Evolutionary conservation across 1,140 invertebrate genomes (phyloP).

Genomic region (Oncopeltus fasciatus): DNA sequence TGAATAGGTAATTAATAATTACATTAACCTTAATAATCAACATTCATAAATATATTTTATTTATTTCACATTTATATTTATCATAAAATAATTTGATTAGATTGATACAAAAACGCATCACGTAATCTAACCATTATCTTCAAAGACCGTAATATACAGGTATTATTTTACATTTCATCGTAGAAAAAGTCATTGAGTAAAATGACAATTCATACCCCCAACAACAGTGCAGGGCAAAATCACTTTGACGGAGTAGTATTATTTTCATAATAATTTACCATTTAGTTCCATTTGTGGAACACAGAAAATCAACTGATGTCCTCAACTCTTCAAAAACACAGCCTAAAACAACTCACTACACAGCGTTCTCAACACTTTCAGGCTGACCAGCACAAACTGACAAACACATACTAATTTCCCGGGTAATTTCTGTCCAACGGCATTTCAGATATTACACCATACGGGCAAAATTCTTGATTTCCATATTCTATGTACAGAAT

Average conservation of each 20-base stretch:
- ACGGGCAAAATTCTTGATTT: not conserved
- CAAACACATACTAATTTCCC: not conserved
- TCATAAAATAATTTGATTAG: not conserved
- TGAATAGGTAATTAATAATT: not conserved
- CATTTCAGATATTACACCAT: not conserved
- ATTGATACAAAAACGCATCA: not conserved
- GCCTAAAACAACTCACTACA: not conserved
- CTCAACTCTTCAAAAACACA: not conserved
- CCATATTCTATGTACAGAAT: not conserved
- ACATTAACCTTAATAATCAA: not conserved
- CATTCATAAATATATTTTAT: not conserved
- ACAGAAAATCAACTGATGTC: not conserved
- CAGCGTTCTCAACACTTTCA: not conserved
- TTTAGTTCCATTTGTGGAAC: not conserved
- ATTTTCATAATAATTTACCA: not conserved
- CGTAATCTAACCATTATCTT: not conserved
- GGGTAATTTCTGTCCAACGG: not conserved
- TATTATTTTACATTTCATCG: conserved; percentile 3
- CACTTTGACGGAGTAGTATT: not conserved
- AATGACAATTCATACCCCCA: not conserved
- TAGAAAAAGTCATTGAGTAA: too few relatives aligned
- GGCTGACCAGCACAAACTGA: not conserved
- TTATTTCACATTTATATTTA: not conserved
- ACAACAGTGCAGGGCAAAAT: not conserved
- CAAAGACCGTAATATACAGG: not conserved